Evolutionary conservation across 2,888 invertebrate genomes (phyloP), one percentile per base, ranked within the genome.

Genomic region (Loripinus fragilis): DNA sequence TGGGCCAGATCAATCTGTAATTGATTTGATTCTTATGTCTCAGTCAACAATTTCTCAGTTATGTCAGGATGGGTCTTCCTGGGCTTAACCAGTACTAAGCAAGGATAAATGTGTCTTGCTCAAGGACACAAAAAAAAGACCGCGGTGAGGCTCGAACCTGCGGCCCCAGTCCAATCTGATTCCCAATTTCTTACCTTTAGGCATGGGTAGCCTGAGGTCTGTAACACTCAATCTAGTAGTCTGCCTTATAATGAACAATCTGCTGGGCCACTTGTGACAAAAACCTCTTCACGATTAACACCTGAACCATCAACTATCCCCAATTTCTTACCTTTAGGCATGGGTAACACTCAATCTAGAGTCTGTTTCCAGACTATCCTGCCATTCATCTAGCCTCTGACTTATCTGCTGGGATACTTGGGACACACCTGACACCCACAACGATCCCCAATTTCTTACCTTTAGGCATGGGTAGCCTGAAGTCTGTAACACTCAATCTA

Each of bases 251-350:
- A 25, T 71, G 48, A 25, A 25, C 65, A 8, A 83, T 48, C 76
- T 78, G 76, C 15, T 55, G 64, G 20, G 76, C 74, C 23, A 82
- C 68, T 30, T 79, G 64, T 2, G 77, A 80, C 74, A 75, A 66
- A 41, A 80, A 71, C 76, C 74, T 83, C 72, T 83, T 83, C 83
- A 83, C 80, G n/a, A n/a, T n/a, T n/a, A n/a, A n/a, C n/a, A n/a
- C n/a, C n/a, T n/a, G 38, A 38, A 8, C 12, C 5, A 38, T 38
- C 38, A n/a, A n/a, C n/a, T n/a, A n/a, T n/a, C 38, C 38, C 12
- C n/a, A 38, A 38, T 38, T 5, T 5, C 60, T 60, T 20, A 60
- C 60, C 60, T 60, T 60, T 60, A 20, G 60, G 28, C 30, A 33
- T 20, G 5, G 60, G 60, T 20, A 80, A 78, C 80, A 17, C 80